A percentile compares a stretch with the other conserved stretches of the same genome.
phyloP scores from a whole-genome alignment of 2,888 invertebrate genomes.

The Eutolmus rufibarbis region DNA sequence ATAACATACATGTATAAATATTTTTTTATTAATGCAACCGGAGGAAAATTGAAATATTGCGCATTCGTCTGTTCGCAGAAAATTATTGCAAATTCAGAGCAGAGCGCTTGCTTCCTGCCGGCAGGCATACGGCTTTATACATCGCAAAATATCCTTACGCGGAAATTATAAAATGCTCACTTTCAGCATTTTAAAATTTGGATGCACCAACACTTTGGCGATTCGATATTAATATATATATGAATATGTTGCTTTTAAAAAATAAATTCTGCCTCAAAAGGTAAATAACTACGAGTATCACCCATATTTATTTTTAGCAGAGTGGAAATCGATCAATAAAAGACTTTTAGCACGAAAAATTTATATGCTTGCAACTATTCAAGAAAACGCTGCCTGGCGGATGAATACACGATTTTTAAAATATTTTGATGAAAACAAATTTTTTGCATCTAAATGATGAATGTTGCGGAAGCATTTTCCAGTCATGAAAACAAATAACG shows the following conservation, averaged over 20 bases:
- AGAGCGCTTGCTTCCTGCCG: neutral
- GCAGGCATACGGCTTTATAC: neutral
- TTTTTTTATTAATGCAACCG: neutral
- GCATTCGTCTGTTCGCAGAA: neutral
- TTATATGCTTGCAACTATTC: neutral
- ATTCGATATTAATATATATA: neutral
- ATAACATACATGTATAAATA: neutral
- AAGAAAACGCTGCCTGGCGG: neutral
- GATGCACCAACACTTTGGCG: neutral
- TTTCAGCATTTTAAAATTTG: neutral
- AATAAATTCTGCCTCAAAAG: neutral
- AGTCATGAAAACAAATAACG: neutral
- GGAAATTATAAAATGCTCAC: neutral
- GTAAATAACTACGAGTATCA: neutral
- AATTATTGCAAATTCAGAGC: neutral
- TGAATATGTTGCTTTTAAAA: neutral
- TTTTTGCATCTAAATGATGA: neutral
- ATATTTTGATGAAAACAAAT: neutral
- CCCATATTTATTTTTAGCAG: neutral
- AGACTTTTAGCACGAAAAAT: neutral
- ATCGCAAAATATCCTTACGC: neutral
- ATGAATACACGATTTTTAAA: neutral
- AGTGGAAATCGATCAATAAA: neutral
- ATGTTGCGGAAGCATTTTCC: neutral
- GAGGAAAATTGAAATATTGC: neutral